These are phyloP conservation scores for Misgurnus mizolepis DNA, from an alignment of 2,113 vertebrate genomes.

Conservation along the genomic window DNA sequence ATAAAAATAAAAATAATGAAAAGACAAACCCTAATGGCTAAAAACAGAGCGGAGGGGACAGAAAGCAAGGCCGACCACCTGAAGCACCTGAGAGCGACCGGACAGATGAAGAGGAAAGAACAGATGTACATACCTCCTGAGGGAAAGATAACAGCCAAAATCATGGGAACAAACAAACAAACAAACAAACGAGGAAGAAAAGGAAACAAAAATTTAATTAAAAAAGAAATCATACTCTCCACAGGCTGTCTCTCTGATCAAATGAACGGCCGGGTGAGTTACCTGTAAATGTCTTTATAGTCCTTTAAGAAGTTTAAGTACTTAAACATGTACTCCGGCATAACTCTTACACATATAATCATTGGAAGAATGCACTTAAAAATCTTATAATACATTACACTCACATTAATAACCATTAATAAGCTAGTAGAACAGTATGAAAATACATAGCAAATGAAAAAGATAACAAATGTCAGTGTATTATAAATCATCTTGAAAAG, in stretches of 20 bases:
- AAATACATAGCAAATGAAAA: too few species aligned
- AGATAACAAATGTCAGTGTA: too few species aligned
- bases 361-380: too few species aligned
- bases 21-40: conserved; percentile 48
- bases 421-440: too few species aligned
- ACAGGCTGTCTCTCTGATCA: conserved; percentile 67
- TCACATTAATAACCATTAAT: too few species aligned
- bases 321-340: too few species aligned
- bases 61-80: conserved; percentile 78
- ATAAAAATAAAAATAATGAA: conserved; percentile 61
- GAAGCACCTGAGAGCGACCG: conserved; percentile 83
- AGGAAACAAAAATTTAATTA: conserved; percentile 93
- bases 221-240: conserved; percentile 81
- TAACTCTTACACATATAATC: too few species aligned
- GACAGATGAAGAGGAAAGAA: conserved; percentile 70
- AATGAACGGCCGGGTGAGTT: conserved; percentile 38
- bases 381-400: too few species aligned
- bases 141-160: conserved; percentile 97
- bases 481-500: too few species aligned
- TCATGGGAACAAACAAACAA: conserved; percentile 89
- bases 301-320: too few species aligned
- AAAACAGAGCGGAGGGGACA: conserved; percentile 56
- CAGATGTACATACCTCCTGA: conserved; percentile 98
- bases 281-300: too few species aligned
- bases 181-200: conserved; percentile 89